Percentiles rank a stretch among this genome's conserved stretches.
These are phyloP conservation scores for Pelochelys cantorii DNA, from an alignment of 2,797 vertebrate species.

Conservation along the genomic window DNA sequence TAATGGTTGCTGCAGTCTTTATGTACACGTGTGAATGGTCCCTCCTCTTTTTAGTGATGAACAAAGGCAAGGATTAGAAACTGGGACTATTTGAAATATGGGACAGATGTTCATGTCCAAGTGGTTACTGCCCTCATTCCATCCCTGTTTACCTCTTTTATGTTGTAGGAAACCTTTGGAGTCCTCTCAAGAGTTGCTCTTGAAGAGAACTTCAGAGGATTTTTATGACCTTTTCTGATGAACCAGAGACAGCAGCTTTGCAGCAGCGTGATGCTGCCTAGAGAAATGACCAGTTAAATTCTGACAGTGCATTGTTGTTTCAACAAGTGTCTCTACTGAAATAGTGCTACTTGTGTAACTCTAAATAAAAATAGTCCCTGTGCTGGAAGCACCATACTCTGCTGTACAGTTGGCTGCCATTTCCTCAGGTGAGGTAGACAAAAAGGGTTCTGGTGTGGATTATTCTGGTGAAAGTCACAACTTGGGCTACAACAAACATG, in stretches of 20 bases:
- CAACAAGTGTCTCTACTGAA: background rate
- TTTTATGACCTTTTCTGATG: constrained; percentile 22
- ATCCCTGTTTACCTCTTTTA: background rate
- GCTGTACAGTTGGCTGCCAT: background rate
- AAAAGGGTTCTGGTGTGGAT: background rate
- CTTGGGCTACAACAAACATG: background rate
- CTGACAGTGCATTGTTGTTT: background rate
- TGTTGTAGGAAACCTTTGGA: background rate
- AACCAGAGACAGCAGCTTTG: constrained; percentile 19
- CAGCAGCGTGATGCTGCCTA: background rate
- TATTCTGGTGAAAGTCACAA: background rate
- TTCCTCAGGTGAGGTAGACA: constrained; percentile 37
- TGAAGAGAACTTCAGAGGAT: constrained; percentile 19
- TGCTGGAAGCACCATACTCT: background rate
- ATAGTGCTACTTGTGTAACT: background rate
- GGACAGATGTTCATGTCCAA: background rate
- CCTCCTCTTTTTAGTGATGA: background rate
- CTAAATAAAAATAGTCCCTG: background rate
- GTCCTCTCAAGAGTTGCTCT: background rate
- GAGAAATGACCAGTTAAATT: background rate
- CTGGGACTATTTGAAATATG: background rate
- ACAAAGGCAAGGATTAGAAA: background rate
- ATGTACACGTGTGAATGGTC: background rate
- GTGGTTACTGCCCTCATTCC: background rate
- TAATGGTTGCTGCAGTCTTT: background rate